Evolutionary conservation across 2,888 invertebrate species (phyloP).

Genomic region (Mylabris sibirica): DNA sequence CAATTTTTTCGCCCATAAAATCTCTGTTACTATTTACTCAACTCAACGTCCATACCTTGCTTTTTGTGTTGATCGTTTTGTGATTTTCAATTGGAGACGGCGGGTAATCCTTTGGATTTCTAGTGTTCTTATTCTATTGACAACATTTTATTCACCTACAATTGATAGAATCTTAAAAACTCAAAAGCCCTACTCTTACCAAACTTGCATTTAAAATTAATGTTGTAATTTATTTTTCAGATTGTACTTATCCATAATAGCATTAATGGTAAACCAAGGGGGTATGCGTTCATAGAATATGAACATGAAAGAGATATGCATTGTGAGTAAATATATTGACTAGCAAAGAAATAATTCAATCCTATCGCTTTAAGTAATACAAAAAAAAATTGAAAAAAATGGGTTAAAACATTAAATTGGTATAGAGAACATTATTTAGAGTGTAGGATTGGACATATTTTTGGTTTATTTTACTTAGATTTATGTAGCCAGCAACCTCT

Average conservation of each 20-base stretch:
- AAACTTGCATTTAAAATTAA: no score
- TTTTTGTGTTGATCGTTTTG: no score
- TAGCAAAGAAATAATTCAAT: constrained; percentile 26
- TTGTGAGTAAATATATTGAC: constrained; percentile 76
- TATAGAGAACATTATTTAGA: constrained; percentile 16
- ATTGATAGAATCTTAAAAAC: no score
- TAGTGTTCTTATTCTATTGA: no score
- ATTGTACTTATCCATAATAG: constrained; percentile 89
- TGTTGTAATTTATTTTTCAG: constrained; percentile 64
- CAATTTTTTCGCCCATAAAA: no score
- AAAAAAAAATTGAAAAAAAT: constrained; percentile 12
- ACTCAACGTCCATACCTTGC: no score
- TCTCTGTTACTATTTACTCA: no score
- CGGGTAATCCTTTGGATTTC: no score
- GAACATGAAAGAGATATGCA: constrained; percentile 99
- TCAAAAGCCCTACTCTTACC: no score
- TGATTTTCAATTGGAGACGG: not conserved
- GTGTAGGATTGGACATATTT: constrained; percentile 46
- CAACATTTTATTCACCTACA: no score
- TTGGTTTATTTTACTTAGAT: constrained; percentile 54
- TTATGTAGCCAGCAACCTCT: constrained; percentile 61
- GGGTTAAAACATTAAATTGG: constrained; percentile 5
- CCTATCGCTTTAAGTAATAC: constrained; percentile 40
- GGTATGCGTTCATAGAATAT: constrained; percentile 99
- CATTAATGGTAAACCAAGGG: constrained; percentile 90